phyloP scores from a whole-genome alignment of 2,113 vertebrate genomes.

The Takifugu bimaculatus region DNA sequence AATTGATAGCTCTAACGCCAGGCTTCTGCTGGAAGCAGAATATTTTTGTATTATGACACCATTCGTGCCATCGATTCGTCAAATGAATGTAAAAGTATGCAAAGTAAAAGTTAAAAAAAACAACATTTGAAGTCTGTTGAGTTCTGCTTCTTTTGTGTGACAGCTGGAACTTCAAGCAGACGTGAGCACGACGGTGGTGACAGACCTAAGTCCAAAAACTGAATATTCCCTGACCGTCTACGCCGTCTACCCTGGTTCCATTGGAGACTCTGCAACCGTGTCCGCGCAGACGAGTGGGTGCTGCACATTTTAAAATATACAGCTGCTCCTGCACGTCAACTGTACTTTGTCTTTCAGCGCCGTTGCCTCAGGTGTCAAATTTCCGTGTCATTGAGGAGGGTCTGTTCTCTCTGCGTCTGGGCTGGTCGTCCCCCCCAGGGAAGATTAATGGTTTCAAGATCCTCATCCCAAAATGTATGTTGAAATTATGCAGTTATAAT shows the following conservation, averaged over 20 bases:
- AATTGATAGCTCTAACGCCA: too few relatives aligned
- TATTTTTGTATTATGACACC: too few relatives aligned
- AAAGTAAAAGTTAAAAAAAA: too few relatives aligned
- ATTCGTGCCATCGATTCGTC: too few relatives aligned
- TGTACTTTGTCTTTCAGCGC: slow-evolving; percentile 61
- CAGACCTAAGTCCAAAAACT: slow-evolving; percentile 75
- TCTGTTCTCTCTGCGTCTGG: slow-evolving; percentile 80
- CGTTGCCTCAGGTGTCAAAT: slow-evolving; percentile 80
- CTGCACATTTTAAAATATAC: not conserved
- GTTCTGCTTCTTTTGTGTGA: slow-evolving; percentile 8
- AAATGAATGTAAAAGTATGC: too few relatives aligned
- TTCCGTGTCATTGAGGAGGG: slow-evolving; percentile 86
- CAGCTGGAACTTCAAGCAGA: slow-evolving; percentile 80
- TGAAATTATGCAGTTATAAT: not conserved
- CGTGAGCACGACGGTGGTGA: slow-evolving; percentile 69
- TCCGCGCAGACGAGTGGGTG: slow-evolving; percentile 78
- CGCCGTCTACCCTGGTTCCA: slow-evolving; percentile 70
- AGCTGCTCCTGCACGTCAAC: not conserved
- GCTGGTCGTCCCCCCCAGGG: slow-evolving; percentile 79
- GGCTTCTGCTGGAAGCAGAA: too few relatives aligned
- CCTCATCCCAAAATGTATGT: slow-evolving; percentile 85
- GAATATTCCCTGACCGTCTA: slow-evolving; percentile 77
- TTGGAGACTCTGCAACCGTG: slow-evolving; percentile 60
- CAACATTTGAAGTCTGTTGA: not conserved
- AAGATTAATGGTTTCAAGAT: slow-evolving; percentile 82